phyloP scores from a whole-genome alignment of 2,113 vertebrate species.

The Geothlypis trichas region DNA sequence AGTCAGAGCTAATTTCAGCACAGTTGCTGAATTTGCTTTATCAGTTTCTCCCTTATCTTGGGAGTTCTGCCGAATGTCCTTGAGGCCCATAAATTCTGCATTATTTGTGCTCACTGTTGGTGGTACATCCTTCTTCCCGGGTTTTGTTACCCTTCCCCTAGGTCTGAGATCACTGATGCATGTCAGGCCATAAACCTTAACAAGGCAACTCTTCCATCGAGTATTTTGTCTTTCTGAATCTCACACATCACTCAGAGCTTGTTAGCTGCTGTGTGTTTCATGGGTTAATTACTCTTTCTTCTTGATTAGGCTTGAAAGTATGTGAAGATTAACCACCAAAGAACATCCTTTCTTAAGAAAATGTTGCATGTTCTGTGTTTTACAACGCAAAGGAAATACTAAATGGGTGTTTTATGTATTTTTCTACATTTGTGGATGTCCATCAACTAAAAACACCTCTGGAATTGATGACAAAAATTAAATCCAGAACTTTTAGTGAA shows the following conservation, averaged over 20 bases:
- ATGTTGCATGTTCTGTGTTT: background rate
- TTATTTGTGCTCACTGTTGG: background rate
- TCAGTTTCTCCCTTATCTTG: background rate
- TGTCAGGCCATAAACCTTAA: background rate
- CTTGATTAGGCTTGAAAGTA: background rate
- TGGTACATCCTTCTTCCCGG: background rate
- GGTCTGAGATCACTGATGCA: background rate
- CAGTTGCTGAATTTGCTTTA: background rate
- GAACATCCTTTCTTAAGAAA: background rate
- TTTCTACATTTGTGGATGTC: background rate
- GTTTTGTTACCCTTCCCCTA: background rate
- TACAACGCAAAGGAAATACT: background rate
- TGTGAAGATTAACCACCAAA: background rate
- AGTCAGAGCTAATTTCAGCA: background rate
- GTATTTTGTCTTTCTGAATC: background rate
- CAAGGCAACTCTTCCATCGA: background rate
- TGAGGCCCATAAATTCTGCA: background rate
- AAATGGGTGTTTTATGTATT: background rate
- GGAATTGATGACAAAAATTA: background rate
- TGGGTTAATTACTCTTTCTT: background rate
- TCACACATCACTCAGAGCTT: background rate
- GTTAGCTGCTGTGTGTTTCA: background rate
- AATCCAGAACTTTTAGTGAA: background rate
- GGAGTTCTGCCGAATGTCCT: background rate
- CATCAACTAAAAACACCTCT: fast-evolving